These are phyloP conservation scores for Cataglyphis livida DNA, from an alignment of 2,888 invertebrate species.

Conservation along the genomic window DNA sequence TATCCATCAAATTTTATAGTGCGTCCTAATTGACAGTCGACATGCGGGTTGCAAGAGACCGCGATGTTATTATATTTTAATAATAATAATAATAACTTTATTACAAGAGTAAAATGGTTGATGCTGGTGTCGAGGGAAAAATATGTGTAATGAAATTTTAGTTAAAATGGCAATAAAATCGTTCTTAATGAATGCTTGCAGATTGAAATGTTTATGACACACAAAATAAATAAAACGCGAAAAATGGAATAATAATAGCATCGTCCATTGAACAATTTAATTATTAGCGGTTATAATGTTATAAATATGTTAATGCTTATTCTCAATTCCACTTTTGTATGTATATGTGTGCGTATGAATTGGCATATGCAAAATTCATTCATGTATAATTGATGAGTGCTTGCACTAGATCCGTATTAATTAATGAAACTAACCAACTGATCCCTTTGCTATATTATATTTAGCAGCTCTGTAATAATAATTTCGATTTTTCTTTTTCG, in stretches of 20 bases:
- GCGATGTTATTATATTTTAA: slow-evolving; percentile 1
- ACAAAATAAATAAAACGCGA: not conserved
- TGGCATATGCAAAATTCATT: slow-evolving; percentile 9
- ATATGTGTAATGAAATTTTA: not conserved
- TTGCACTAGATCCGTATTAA: not conserved
- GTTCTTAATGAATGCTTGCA: not conserved
- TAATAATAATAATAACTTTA: slow-evolving; percentile 4
- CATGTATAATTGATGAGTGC: slow-evolving; percentile 26
- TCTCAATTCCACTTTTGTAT: not conserved
- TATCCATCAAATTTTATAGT: not conserved
- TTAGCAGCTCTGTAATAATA: slow-evolving; percentile 1
- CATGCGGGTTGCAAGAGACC: not conserved
- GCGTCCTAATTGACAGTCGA: not conserved
- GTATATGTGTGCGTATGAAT: not conserved
- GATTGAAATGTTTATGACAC: not conserved
- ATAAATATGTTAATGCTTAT: slow-evolving; percentile 7
- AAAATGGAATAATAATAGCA: slow-evolving; percentile 7
- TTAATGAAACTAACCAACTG: slow-evolving; percentile 19
- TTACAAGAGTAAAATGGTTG: slow-evolving; percentile 1
- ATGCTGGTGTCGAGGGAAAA: not conserved
- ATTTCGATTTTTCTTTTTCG: not conserved
- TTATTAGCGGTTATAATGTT: slow-evolving; percentile 1
- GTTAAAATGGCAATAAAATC: not conserved
- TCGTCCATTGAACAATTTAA: not conserved
- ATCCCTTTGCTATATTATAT: not conserved